These are phyloP conservation scores for Dolichallabes microphthalmus DNA, from an alignment of 2,113 vertebrate species.

Conservation along the genomic window DNA sequence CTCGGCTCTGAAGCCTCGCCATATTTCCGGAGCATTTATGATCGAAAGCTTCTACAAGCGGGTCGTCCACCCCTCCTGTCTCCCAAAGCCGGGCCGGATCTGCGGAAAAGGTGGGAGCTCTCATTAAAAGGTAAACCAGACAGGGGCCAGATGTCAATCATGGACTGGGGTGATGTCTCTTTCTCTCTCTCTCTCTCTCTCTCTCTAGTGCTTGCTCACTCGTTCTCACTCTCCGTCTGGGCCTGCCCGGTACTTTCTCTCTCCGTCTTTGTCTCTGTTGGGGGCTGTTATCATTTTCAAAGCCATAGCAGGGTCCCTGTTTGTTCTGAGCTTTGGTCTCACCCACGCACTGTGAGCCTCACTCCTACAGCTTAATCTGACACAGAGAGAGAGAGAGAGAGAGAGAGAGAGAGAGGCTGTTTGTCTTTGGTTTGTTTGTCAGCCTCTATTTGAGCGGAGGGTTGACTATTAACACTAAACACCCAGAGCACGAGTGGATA, in stretches of 20 bases:
- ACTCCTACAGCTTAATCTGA: constrained; percentile 81
- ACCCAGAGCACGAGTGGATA: constrained; percentile 71
- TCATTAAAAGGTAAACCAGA: constrained; percentile 83
- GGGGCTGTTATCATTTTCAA: constrained; percentile 82
- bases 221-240: constrained; percentile 70
- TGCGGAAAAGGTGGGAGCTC: constrained; percentile 68
- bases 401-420: constrained; percentile 56
- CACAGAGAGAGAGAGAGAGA: constrained; percentile 56
- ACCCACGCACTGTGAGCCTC: constrained; percentile 78
- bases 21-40: constrained; percentile 57
- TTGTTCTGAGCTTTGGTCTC: constrained; percentile 93
- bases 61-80: constrained; percentile 60
- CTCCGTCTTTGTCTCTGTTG: constrained; percentile 65
- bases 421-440: constrained; percentile 79
- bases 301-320: constrained; percentile 84
- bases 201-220: constrained; percentile 54
- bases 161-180: constrained; percentile 43
- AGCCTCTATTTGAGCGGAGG: constrained; percentile 74
- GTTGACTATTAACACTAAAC: constrained; percentile 78
- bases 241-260: constrained; percentile 70
- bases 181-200: constrained; percentile 62
- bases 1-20: constrained; percentile 40
- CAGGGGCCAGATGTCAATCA: constrained; percentile 76
- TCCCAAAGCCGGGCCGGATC: constrained; percentile 58
- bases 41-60: constrained; percentile 72